Base-by-base conservation (phyloP, 2,888 invertebrate genomes). In the Argyresthia goedartella region DNA sequence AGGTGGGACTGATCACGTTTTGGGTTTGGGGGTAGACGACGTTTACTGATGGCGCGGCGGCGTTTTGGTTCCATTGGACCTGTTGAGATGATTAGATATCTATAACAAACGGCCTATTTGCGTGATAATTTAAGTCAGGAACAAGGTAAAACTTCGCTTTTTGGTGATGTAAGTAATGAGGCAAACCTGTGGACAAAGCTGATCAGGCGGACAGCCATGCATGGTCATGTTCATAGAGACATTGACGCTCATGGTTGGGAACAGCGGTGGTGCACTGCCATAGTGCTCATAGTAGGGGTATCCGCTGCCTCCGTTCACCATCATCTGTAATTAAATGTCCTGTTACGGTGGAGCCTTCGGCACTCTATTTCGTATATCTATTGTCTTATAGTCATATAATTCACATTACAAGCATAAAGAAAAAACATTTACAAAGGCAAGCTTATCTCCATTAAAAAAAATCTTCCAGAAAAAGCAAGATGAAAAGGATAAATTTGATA, bases 161-260 rank as follows among this genome's bases (percentile, higher is more conserved):
- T n/a, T n/a, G n/a, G n/a, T n/a, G n/a, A n/a, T n/a, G n/a, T n/a
- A n/a, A n/a, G n/a, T n/a, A n/a, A n/a, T n/a, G n/a, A n/a, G n/a
- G n/a, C n/a, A n/a, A n/a, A n/a, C 92, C 88, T 92, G 93, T 8
- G 93, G 91, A 66, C 92, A 93, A 1, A 89, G 78, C 61, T 91
- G 88, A 58, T 91, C 91, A 0, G 89, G 81, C 1, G 89, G 89
- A 62, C 92, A 92, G 1, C 92, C 92, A 59, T 96, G 96, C 93
- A 97, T 97, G 53, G 97, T 97, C 97, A 98, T 98, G 76, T 97
- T 97, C 97, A 98, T 98, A 62, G 95, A 95, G 0, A 98, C 96
- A 71, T 98, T 98, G 59, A 98, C 97, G 67, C 95, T 96, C 97
- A 98, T 97, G 66, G 96, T 94, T 54, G 97, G 96, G 73, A 95